phyloP scores from a whole-genome alignment of 1,140 invertebrate species.

The Drosophila tsacasi region DNA sequence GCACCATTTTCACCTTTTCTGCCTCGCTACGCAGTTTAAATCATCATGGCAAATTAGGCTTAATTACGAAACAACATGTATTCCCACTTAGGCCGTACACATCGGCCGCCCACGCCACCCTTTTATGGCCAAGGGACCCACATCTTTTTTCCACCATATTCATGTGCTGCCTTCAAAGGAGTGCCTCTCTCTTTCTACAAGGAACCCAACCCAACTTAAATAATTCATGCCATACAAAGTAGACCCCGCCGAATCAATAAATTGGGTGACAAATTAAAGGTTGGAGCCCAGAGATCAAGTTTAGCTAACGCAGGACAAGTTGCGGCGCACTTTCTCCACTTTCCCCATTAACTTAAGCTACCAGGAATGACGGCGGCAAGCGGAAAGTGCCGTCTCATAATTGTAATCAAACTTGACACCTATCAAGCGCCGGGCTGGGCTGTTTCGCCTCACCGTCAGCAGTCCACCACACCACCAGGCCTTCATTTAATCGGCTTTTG shows the following conservation, averaged over 20 bases:
- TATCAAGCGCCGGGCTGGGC: slow-evolving; percentile 15
- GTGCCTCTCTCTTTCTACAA: slow-evolving; percentile 8
- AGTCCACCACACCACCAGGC: slow-evolving; percentile 5
- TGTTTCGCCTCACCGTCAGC: neutral
- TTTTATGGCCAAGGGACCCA: slow-evolving; percentile 10
- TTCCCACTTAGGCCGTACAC: slow-evolving; percentile 63
- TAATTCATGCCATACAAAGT: slow-evolving; percentile 15
- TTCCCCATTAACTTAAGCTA: slow-evolving; percentile 18
- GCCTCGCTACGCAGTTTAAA: slow-evolving; percentile 72
- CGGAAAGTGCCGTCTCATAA: slow-evolving; percentile 67
- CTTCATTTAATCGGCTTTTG: slow-evolving; percentile 67
- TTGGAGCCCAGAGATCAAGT: slow-evolving; percentile 10
- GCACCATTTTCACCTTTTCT: slow-evolving; percentile 69
- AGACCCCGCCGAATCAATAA: slow-evolving; percentile 20
- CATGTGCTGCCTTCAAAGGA: slow-evolving; percentile 5
- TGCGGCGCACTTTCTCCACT: slow-evolving; percentile 7
- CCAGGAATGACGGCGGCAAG: slow-evolving; percentile 16
- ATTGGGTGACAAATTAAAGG: slow-evolving; percentile 46
- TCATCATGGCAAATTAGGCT: slow-evolving; percentile 78
- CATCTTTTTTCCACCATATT: neutral
- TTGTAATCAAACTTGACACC: slow-evolving; percentile 78
- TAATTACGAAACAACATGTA: slow-evolving; percentile 77
- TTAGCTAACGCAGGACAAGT: slow-evolving; percentile 15
- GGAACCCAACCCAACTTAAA: slow-evolving; percentile 9
- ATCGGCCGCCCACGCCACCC: neutral